Evolutionary conservation across 2,888 invertebrate species (phyloP).

Genomic region (Aromia moschata): DNA sequence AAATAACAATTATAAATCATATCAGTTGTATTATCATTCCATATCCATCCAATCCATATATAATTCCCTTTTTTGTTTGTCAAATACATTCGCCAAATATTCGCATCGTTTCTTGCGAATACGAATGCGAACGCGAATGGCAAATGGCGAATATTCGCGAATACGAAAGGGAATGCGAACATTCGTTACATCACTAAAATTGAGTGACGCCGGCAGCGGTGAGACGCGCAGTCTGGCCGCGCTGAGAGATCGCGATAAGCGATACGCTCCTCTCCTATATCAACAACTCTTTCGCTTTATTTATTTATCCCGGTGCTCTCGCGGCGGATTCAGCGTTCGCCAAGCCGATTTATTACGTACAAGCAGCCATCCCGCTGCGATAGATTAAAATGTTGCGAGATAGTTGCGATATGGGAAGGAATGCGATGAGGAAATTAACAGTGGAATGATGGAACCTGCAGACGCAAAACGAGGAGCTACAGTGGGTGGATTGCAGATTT

Average conservation of each 20-base stretch:
- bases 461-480: too few relatives aligned
- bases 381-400: constrained; percentile 12
- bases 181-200: too few relatives aligned
- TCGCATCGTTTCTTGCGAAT: too few relatives aligned
- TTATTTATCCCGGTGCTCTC: constrained; percentile 11
- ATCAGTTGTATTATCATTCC: too few relatives aligned
- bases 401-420: constrained; percentile 2
- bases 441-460: background rate
- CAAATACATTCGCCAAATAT: too few relatives aligned
- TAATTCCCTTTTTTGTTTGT: too few relatives aligned
- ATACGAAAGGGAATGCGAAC: constrained; percentile 19
- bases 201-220: too few relatives aligned
- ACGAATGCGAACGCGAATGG: too few relatives aligned
- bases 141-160: too few relatives aligned
- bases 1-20: too few relatives aligned
- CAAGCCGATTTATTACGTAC: constrained; percentile 3
- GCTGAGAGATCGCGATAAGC: constrained; percentile 1
- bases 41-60: too few relatives aligned
- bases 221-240: constrained; percentile 18
- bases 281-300: constrained; percentile 14
- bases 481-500: too few relatives aligned
- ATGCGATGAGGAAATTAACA: background rate
- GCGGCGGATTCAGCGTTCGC: constrained; percentile 1
- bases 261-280: constrained; percentile 1
- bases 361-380: constrained; percentile 2